Base-by-base conservation (phyloP, 1,140 invertebrate species). In the Sweltsa coloradensis region DNA sequence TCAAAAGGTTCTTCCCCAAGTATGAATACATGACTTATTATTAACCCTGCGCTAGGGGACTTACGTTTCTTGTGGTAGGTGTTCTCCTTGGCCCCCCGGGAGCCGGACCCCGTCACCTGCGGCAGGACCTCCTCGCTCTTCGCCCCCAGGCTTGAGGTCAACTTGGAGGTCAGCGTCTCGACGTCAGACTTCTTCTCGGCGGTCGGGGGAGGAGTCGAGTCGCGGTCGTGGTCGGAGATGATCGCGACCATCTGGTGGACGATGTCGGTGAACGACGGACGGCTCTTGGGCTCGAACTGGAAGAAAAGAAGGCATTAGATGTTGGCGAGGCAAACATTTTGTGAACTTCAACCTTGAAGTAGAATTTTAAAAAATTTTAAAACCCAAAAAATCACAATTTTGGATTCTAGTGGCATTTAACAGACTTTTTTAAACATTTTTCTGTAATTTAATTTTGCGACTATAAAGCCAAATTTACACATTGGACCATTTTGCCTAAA, bases 221-320 rank as follows among this genome's bases (percentile, higher is more conserved):
- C 18, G n/a, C 64, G 62, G 29, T 68, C 62, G 27, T 57, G 66
- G 36, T 59, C 40, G 39, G 59, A 40, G 51, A 75, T 62, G 54
- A 78, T 75, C 45, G 70, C 61, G 26, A 65, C 74, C 42, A 89
- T 63, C 54, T 74, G 74, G 45, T 67, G 67, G 41, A 78, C 76
- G 55, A 89, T 82, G 59, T 90, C 85, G 3, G 73, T 70, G 68
- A 92, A 92, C 50, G 81, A 78, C 34, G 89, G 89, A 31, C 89
- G 76, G 57, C 80, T 87, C 50, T 80, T 85, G 6, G 87, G 79
- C 61, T 90, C 85, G 64, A 89, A 85, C 86, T 90, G 65, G 1
- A 71, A 71, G 37, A 51, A 58, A 49, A 53, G 49, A 52, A 34
- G 36, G 18, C 4, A 50, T 13, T 14, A 25, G 5, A 19, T n/a